phyloP scores from a whole-genome alignment of 1,140 invertebrate species.

The Triops cancriformis region DNA sequence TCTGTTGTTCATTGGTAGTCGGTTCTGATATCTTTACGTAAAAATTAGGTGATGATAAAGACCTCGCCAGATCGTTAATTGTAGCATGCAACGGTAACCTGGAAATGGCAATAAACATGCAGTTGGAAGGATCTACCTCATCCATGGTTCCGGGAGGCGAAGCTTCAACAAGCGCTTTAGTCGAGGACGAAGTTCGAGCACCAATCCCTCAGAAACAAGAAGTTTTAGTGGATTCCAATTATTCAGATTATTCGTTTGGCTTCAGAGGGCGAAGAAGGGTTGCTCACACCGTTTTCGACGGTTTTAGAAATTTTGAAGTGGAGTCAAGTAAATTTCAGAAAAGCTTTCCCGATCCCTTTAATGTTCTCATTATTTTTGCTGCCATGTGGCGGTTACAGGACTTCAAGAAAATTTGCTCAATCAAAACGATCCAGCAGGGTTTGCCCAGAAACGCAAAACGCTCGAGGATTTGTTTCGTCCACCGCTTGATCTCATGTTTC shows the following conservation, averaged over 20 bases:
- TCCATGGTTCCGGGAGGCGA: constrained; percentile 38
- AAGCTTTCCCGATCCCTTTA: not conserved
- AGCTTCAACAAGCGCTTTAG: constrained; percentile 39
- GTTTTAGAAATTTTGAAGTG: constrained; percentile 55
- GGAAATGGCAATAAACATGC: constrained; percentile 49
- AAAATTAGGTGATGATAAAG: constrained; percentile 24
- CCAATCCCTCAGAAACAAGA: constrained; percentile 57
- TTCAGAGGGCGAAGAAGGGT: constrained; percentile 40
- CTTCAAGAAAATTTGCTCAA: constrained; percentile 39
- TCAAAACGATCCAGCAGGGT: constrained; percentile 38
- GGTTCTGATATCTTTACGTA: not conserved
- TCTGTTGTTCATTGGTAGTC: not conserved
- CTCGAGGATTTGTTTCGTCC: constrained; percentile 67
- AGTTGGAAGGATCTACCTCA: constrained; percentile 43
- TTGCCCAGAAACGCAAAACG: constrained; percentile 45
- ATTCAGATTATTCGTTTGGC: constrained; percentile 38
- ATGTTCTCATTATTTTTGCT: constrained; percentile 7
- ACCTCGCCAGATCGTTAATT: constrained; percentile 39
- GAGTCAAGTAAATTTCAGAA: constrained; percentile 47
- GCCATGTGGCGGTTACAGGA: constrained; percentile 36
- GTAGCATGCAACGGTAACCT: constrained; percentile 47
- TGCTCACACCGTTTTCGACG: constrained; percentile 53
- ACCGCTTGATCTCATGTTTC: constrained; percentile 59
- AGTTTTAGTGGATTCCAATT: constrained; percentile 44
- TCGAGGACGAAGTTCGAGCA: constrained; percentile 48